Base-by-base conservation (phyloP, 2,797 vertebrate genomes). In the Syndactyla subalaris region DNA sequence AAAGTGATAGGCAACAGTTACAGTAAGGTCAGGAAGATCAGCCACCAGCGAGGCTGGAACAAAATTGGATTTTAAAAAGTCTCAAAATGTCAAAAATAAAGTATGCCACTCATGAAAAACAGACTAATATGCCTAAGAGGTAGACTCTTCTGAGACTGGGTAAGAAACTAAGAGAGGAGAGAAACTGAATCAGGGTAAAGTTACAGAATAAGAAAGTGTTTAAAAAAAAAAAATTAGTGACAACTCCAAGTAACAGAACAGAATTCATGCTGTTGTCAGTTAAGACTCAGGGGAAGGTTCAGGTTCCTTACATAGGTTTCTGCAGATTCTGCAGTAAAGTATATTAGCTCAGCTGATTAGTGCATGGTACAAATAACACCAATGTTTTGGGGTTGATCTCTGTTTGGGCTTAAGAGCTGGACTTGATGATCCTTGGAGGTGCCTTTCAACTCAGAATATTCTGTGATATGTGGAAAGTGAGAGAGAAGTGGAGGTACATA, bases 241-340 rank as follows among this genome's bases (percentile, higher is more conserved):
- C 17, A 74, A 59, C 4, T 4, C 3, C 7, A 51, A 55, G 4
- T 4, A 80, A 51, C 0, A 4, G 14, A 80, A 36, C 1, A 77
- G 86, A 65, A 63, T 45, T 75, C 0, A 1, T 55, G 4, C 5
- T 75, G 20, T 16, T 36, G 6, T 52, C 41, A 75, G 9, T 9
- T 45, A 7, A 79, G 23, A 8, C 19, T 16, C 2, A 1, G 22
- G 54, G 36, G 17, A 85, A 76, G 27, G 4, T 4, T 73, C 26
- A 22, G 4, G 4, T 38, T 70, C 24, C 7, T 83, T 45, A 70
- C 2, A 19, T 6, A 26, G 14, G 6, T 65, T 62, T 80, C 57
- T 92, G 21, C 9, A 34, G 45, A 34, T 27, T 46, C 12, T 34
- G n/a, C 30, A 51, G 14, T 70, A 63, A 71, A 63, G 5, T 34